Conservation (phyloP, 2,888 invertebrate species). For the Apotomis turbidana region DNA sequence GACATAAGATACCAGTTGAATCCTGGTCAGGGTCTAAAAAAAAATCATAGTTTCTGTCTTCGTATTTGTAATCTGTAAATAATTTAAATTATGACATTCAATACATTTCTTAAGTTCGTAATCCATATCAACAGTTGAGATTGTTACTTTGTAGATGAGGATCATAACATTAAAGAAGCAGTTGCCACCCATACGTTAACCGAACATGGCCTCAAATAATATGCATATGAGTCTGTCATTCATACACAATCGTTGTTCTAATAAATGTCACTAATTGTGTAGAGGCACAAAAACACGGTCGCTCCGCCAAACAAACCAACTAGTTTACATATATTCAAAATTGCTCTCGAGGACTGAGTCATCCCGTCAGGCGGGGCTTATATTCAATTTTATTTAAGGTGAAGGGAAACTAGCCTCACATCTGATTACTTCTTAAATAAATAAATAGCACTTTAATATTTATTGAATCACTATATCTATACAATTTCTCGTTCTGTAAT, state of each 20-base stretch:
- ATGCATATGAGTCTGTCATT: constrained; percentile 46
- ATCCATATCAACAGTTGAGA: too few relatives aligned
- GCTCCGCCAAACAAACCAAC: constrained; percentile 63
- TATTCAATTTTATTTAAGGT: constrained; percentile 68
- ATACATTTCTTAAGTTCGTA: too few relatives aligned
- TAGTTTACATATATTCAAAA: constrained; percentile 82
- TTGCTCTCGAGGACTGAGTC: constrained; percentile 78
- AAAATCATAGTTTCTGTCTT: too few relatives aligned
- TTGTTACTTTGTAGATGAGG: background rate
- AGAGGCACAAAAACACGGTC: constrained; percentile 60
- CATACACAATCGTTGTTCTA: constrained; percentile 68
- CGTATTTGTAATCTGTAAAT: too few relatives aligned
- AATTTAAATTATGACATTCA: too few relatives aligned
- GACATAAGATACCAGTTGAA: too few relatives aligned
- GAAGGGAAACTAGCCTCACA: too few relatives aligned
- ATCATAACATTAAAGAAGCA: constrained; percentile 34
- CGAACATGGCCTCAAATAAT: constrained; percentile 38
- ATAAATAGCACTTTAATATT: too few relatives aligned
- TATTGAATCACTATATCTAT: too few relatives aligned
- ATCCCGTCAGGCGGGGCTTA: constrained; percentile 68
- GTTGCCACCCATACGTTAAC: constrained; percentile 39
- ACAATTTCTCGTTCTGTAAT: too few relatives aligned
- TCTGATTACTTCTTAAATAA: too few relatives aligned
- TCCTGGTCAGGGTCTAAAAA: too few relatives aligned
- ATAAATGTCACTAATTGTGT: constrained; percentile 79